Percentiles rank a stretch among this genome's conserved stretches.
These are phyloP conservation scores for Pimpla rufipes DNA, from an alignment of 2,888 invertebrate species.

Conservation along the genomic window DNA sequence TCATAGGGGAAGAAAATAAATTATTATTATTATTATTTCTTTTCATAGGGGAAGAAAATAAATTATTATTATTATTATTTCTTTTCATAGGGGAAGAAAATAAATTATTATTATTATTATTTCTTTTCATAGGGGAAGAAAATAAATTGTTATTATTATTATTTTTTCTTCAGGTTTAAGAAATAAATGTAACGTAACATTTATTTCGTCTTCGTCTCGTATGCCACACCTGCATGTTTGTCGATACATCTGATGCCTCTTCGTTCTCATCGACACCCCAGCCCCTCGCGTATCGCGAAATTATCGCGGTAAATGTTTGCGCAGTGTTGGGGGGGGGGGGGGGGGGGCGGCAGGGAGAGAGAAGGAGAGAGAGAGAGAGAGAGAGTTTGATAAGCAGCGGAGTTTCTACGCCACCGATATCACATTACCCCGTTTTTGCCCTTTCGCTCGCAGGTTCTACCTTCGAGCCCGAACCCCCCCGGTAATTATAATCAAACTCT, in stretches of 20 bases:
- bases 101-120: too few species aligned
- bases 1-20: too few species aligned
- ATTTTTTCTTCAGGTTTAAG: too few species aligned
- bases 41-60: too few species aligned
- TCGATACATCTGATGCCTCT: constrained; percentile 11
- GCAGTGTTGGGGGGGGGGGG: constrained; percentile 39
- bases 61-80: too few species aligned
- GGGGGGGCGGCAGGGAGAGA: neutral
- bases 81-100: too few species aligned
- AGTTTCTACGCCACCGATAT: constrained; percentile 67
- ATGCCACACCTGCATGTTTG: neutral
- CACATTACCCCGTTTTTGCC: constrained; percentile 66
- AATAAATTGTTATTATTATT: too few species aligned
- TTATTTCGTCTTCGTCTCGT: neutral
- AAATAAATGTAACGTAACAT: too few species aligned
- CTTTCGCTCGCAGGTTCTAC: constrained; percentile 35
- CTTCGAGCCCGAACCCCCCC: constrained; percentile 57
- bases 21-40: too few species aligned
- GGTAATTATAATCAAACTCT: constrained; percentile 80
- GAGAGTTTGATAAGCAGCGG: constrained; percentile 65
- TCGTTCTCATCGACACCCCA: constrained; percentile 20
- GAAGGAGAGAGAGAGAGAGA: constrained; percentile 26
- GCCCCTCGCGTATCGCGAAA: constrained; percentile 38
- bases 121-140: too few species aligned
- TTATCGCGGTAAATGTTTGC: constrained; percentile 74